These are phyloP conservation scores for Acanthosepion esculentum DNA, from an alignment of 2,888 invertebrate genomes.

Conservation along the genomic window DNA sequence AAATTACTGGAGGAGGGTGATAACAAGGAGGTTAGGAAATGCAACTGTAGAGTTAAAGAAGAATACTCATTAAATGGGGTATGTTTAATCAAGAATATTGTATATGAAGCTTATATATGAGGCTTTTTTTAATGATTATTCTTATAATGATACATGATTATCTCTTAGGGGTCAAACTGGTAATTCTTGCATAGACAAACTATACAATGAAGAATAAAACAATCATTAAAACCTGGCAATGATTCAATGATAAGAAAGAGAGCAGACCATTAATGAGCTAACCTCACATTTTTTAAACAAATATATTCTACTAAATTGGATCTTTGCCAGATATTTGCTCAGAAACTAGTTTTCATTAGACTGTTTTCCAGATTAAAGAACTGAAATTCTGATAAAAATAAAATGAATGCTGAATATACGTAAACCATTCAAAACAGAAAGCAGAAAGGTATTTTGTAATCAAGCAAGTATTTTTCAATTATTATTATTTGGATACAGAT, in stretches of 20 bases:
- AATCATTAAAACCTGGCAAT: not conserved
- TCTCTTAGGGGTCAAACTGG: not conserved
- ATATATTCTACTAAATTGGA: not conserved
- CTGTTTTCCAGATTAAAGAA: too few species aligned
- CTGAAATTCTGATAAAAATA: too few species aligned
- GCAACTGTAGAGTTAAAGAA: too few species aligned
- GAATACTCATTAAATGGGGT: too few species aligned
- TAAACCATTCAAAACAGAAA: not conserved
- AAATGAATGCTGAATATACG: not conserved
- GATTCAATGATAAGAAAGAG: not conserved
- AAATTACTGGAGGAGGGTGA: too few species aligned
- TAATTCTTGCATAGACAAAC: not conserved
- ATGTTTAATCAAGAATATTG: too few species aligned
- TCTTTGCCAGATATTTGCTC: not conserved
- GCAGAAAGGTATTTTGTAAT: not conserved
- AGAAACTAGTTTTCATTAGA: not conserved
- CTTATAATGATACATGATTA: not conserved
- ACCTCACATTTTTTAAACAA: not conserved
- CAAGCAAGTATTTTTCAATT: not conserved
- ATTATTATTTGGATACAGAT: too few species aligned
- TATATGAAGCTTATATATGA: too few species aligned
- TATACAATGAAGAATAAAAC: not conserved
- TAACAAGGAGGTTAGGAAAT: too few species aligned
- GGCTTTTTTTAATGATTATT: too few species aligned
- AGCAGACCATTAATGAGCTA: not conserved